A percentile compares a stretch with the other conserved stretches of the same genome.
phyloP scores from a whole-genome alignment of 2,888 invertebrate genomes.

The Eustalomyia histrio region DNA sequence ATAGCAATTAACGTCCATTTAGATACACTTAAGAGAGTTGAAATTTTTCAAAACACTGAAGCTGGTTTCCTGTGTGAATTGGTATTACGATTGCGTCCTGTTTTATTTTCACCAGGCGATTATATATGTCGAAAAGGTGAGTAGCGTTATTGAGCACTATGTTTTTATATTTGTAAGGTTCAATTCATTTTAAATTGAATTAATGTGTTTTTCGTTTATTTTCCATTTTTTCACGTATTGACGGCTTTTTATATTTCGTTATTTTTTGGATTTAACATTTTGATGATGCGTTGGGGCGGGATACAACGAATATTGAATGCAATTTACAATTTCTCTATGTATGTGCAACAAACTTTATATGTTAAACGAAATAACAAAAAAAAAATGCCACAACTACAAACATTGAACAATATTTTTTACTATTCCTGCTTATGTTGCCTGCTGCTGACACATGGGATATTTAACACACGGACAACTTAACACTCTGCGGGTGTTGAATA shows the following conservation, averaged over 20 bases:
- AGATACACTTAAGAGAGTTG: slow-evolving; percentile 97
- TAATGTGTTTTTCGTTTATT: slow-evolving; percentile 44
- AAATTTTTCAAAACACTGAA: slow-evolving; percentile 99
- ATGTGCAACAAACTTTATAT: slow-evolving; percentile 12
- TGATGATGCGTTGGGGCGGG: not conserved
- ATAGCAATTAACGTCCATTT: slow-evolving; percentile 99
- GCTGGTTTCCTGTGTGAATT: slow-evolving; percentile 99
- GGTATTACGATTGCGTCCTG: slow-evolving; percentile 95
- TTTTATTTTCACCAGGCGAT: slow-evolving; percentile 98
- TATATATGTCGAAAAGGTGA: slow-evolving; percentile 99
- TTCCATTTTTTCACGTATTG: slow-evolving; percentile 9
- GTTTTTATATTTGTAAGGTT: not conserved
- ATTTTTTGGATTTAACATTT: not conserved
- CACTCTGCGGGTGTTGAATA: slow-evolving; percentile 60
- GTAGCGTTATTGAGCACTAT: slow-evolving; percentile 34
- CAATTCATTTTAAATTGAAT: slow-evolving; percentile 47
- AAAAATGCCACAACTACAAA: slow-evolving; percentile 10
- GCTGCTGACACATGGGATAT: slow-evolving; percentile 54
- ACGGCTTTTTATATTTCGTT: not conserved
- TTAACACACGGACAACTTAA: slow-evolving; percentile 61
- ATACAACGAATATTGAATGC: slow-evolving; percentile 45
- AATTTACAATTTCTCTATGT: slow-evolving; percentile 21
- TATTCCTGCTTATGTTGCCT: not conserved
- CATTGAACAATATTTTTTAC: slow-evolving; percentile 2
- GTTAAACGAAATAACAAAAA: not conserved